Conservation (phyloP, 2,113 vertebrate genomes). For the Harpagus bidentatus region DNA sequence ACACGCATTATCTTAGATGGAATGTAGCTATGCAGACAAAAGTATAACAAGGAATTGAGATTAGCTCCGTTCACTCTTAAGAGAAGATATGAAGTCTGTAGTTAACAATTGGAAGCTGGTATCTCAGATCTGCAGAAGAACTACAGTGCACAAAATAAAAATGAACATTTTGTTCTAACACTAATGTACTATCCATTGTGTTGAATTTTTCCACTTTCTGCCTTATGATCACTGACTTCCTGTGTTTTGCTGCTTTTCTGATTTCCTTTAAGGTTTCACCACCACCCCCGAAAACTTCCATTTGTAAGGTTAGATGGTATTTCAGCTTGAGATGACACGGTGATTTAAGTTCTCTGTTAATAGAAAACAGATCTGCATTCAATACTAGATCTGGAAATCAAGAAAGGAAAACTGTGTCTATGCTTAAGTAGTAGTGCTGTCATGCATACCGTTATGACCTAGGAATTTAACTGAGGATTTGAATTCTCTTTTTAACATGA, state of each 20-base stretch:
- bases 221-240: neutral
- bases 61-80: neutral
- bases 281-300: neutral
- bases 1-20: neutral
- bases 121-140: neutral
- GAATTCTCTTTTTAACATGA: neutral
- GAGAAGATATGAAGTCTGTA: neutral
- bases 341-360: neutral
- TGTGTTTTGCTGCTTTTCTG: neutral
- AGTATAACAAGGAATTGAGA: neutral
- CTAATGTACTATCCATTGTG: neutral
- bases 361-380: neutral
- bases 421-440: neutral
- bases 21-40: neutral
- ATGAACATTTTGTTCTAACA: neutral
- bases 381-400: neutral
- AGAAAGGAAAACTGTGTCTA: neutral
- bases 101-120: neutral
- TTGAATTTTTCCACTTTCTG: neutral
- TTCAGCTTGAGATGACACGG: neutral
- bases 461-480: neutral
- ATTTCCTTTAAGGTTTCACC: neutral
- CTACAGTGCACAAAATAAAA: neutral
- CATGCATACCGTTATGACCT: neutral
- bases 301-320: neutral